Evolutionary conservation across 1,140 invertebrate genomes (phyloP), one percentile per base, ranked within the genome.

Genomic region (Drosophila lini): DNA sequence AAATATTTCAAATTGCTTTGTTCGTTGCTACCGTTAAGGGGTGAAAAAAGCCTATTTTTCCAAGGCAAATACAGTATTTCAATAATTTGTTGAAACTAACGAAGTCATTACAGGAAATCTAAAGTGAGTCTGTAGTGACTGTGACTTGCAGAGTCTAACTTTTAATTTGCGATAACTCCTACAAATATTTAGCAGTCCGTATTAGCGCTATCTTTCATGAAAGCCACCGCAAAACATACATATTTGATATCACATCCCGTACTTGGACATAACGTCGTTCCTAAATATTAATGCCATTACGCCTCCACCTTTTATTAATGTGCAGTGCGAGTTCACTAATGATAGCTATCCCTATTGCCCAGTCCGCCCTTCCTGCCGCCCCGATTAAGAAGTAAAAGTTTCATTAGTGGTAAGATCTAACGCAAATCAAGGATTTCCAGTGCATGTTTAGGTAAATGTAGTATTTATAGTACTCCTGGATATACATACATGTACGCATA

Each of bases 201-300:
- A 47, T 48, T 48, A 48, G 5, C 1, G 16, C 2, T 19, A 42
- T 5, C 19, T 42, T 3, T 44, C 11, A 6, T 10, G 5, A 44
- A 44, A 25, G 13, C 42, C 42, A 13, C 56, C 60, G 7, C 15
- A 22, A 32, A 32, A 10, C 42, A 41, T 28, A 28, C 25, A 28
- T 34, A 34, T 65, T 16, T 62, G 22, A 65, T 63, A 47, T 62
- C n/a, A 13, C 16, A 42, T 19, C 8, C 16, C 36, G 13, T 65
- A 28, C 8, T 42, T 11, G 15, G 7, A 32, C 4, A 9, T 31
- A 19, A 7, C 19, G 8, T 22, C 45, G 38, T 28, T 65, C 36
- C 28, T 67, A 44, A 69, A 69, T 69, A 69, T 69, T 69, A 69
- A 68, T 68, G 65, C 52, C 67, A 68, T 67, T 52, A 67, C 34